Base-by-base conservation (phyloP, 2,888 invertebrate genomes). In the Myopa tessellatipennis region DNA sequence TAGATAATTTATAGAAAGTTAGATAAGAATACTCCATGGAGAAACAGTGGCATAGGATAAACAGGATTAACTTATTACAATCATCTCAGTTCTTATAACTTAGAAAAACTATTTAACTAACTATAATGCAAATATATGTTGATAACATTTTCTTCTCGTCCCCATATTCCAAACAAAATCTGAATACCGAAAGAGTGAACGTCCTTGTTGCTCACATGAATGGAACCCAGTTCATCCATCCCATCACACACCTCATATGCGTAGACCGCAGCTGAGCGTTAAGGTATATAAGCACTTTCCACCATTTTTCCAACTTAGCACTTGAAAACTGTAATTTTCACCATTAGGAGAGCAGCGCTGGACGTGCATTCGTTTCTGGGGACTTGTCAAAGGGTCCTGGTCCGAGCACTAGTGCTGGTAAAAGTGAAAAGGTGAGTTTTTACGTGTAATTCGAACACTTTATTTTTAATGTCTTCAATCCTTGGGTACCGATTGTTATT, bases 301-400 rank as follows among this genome's bases (percentile, higher is more conserved):
- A 1, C 52, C 14, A 14, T 8, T 52, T 12, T 52, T 1, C 10
- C 52, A 52, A 12, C 14, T 52, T 52, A 8, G 14, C 14, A 52
- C 8, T 52, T 12, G 14, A 12, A 14, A 12, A 52, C 52, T 14
- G 52, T 52, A 8, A 8, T 52, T 12, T 52, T 14, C 52, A 16
- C 6, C 18, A 58, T 26, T 4, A 63, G 61, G 61, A 18, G 10
- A 52, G 69, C 26, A 69, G 69, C 34, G 69, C 69, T 12, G 69
- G 52, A 14, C 69, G 52, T 8, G 69, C 69, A 7, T 26, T 52
- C 52, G 50, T 26, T 26, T 10, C 50, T 34, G 34, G n/a, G 7
- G 69, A 69, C 34, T 18, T 63, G 5, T 14, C 61, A 8, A 18
- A 12, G 26, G 61, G 61, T 4, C 61, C 61, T 26, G 16, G 26